Percentiles rank a stretch among this genome's conserved stretches.
These are phyloP conservation scores for Malacoctenus gilli DNA, from an alignment of 2,797 vertebrate genomes.

Conservation along the genomic window DNA sequence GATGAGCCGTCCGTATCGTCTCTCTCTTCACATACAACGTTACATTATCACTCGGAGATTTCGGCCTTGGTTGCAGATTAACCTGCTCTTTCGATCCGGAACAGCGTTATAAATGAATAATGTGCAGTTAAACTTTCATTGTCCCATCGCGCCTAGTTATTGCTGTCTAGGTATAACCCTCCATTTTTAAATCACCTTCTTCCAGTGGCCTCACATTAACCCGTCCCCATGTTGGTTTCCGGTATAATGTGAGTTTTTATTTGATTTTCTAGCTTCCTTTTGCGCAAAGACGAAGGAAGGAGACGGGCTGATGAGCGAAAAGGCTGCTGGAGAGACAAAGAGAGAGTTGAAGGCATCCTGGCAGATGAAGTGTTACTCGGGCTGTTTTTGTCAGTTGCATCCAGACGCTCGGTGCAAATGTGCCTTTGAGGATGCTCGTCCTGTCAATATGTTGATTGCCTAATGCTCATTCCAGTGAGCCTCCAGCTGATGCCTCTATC, in stretches of 20 bases:
- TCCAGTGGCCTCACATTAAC: constrained; percentile 21
- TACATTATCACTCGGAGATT: background rate
- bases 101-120: constrained; percentile 49
- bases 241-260: constrained; percentile 15
- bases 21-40: background rate
- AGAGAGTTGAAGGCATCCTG: too few relatives aligned
- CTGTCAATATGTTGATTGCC: constrained; percentile 43
- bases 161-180: constrained; percentile 25
- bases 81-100: constrained; percentile 24
- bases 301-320: too few relatives aligned
- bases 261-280: background rate
- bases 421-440: constrained; percentile 5
- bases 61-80: constrained; percentile 29
- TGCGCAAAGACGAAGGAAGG: background rate
- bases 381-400: constrained; percentile 6
- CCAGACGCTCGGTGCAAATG: background rate
- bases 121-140: constrained; percentile 51
- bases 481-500: constrained; percentile 23
- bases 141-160: constrained; percentile 34
- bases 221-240: constrained; percentile 8
- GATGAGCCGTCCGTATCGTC: background rate
- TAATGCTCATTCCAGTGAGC: constrained; percentile 14
- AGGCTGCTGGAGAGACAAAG: background rate
- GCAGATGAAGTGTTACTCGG: constrained; percentile 41
- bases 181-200: constrained; percentile 28